Base-by-base conservation (phyloP, 2,888 invertebrate genomes). In the Spodoptera exigua region DNA sequence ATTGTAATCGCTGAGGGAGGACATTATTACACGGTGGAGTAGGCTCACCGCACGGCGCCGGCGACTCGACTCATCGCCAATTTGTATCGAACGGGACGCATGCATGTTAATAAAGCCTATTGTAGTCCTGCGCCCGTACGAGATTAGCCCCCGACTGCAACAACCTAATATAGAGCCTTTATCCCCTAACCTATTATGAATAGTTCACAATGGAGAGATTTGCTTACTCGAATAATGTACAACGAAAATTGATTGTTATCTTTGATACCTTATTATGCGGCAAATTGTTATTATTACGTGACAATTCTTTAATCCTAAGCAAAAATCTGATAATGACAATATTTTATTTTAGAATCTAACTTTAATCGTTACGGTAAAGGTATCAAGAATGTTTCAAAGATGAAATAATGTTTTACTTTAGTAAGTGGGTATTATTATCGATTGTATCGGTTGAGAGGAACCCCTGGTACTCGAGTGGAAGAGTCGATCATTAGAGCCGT, bases 31-130 rank as follows among this genome's bases (percentile, higher is more conserved):
- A 82, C 76, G 81, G 74, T 69, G 71, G 74, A 71, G 58, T 74
- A 74, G 70, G 65, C 63, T 71, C 67, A 59, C 57, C 62, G 71
- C 72, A 74, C 80, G 57, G 51, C 60, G 52, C 55, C 59, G 81
- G 81, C 83, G 82, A 83, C 85, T 89, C 89, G 82, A 83, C 85
- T 89, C 89, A 87, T 88, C 83, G 86, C 78, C 89, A 89, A 92
- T 92, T 92, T 91, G 89, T 89, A 87, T 88, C 85, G 86, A 78
- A 77, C 83, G 81, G 78, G 81, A 77, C 71, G 83, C 81, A 83
- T 87, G 88, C 89, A 92, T 89, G 89, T 83, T 91, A 90, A 90
- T 92, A 91, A 89, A 90, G 91, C 89, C 92, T 86, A 91, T 93
- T 93, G 92, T 92, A 67, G 70, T 74, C 74, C 78, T 72, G 67